Percentiles rank a stretch among this genome's conserved stretches.
Evolutionary conservation across 2,888 invertebrate genomes (phyloP).

Genomic region (Nymphalis urticae): DNA sequence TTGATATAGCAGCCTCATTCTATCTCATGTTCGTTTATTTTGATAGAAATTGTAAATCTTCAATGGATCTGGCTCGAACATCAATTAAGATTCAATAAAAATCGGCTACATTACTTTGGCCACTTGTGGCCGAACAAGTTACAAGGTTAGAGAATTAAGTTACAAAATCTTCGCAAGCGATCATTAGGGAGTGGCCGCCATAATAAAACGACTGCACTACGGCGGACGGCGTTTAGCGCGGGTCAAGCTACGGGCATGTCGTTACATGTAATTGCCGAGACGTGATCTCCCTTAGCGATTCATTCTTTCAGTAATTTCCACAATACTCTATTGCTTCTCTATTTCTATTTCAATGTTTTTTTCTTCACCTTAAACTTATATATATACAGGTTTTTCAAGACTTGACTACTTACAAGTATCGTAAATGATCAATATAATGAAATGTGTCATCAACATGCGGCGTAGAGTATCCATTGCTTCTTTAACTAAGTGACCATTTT

Average conservation of each 20-base stretch:
- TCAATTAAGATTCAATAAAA: not conserved
- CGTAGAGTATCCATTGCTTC: too few relatives aligned
- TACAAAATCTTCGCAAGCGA: constrained; percentile 1
- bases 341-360: not conserved
- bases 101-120: not conserved
- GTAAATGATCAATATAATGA: too few relatives aligned
- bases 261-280: constrained; percentile 18
- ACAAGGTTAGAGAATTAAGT: not conserved
- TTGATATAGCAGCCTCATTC: too few relatives aligned
- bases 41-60: too few relatives aligned
- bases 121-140: not conserved
- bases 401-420: too few relatives aligned
- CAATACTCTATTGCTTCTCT: not conserved
- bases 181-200: constrained; percentile 9
- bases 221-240: constrained; percentile 11
- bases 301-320: not conserved
- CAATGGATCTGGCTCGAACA: too few relatives aligned
- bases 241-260: constrained; percentile 12
- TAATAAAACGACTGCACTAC: constrained; percentile 4
- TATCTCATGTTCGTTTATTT: too few relatives aligned
- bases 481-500: too few relatives aligned
- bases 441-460: too few relatives aligned
- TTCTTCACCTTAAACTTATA: not conserved
- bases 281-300: constrained; percentile 9
- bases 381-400: too few relatives aligned